These are phyloP conservation scores for Rhynchophorus ferrugineus DNA, from an alignment of 1,140 invertebrate genomes.

Conservation along the genomic window DNA sequence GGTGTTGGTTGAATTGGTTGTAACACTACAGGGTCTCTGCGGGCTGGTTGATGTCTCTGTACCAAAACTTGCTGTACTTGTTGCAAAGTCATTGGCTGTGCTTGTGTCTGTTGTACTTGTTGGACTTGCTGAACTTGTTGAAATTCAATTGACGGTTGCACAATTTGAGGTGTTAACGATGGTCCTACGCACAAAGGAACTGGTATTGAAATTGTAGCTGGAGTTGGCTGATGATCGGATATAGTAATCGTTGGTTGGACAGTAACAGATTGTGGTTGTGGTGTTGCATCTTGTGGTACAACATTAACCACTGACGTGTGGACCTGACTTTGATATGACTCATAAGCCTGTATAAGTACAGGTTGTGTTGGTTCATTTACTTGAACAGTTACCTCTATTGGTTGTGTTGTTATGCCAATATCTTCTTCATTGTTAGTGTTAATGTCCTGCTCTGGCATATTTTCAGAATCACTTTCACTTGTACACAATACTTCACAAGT, in stretches of 20 bases:
- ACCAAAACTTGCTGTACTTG: slow-evolving; percentile 16
- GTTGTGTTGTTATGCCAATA: slow-evolving; percentile 12
- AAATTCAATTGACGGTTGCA: slow-evolving; percentile 19
- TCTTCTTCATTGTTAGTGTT: slow-evolving; percentile 24
- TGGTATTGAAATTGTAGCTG: slow-evolving; percentile 16
- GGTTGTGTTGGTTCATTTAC: slow-evolving; percentile 20
- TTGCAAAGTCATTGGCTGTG: slow-evolving; percentile 17
- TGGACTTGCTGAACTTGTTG: slow-evolving; percentile 14
- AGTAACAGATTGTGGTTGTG: background rate
- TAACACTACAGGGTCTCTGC: slow-evolving; percentile 14
- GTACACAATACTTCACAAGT: slow-evolving; percentile 70
- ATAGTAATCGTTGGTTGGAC: slow-evolving; percentile 6
- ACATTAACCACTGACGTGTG: slow-evolving; percentile 36
- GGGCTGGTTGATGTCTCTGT: slow-evolving; percentile 9
- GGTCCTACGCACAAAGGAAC: slow-evolving; percentile 18
- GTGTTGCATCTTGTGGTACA: slow-evolving; percentile 4
- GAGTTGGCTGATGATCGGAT: background rate
- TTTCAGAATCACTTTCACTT: slow-evolving; percentile 66
- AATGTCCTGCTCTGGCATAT: slow-evolving; percentile 28
- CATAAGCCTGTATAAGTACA: slow-evolving; percentile 36
- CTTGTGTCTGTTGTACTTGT: slow-evolving; percentile 12
- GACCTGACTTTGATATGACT: slow-evolving; percentile 38
- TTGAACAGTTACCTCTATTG: slow-evolving; percentile 5
- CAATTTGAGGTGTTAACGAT: slow-evolving; percentile 10
- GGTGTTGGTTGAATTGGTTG: slow-evolving; percentile 17